Evolutionary conservation across 23 tunicate genomes (phyloP), one percentile per base, ranked within the genome.

Genomic region (Trididemnum nubilum): DNA sequence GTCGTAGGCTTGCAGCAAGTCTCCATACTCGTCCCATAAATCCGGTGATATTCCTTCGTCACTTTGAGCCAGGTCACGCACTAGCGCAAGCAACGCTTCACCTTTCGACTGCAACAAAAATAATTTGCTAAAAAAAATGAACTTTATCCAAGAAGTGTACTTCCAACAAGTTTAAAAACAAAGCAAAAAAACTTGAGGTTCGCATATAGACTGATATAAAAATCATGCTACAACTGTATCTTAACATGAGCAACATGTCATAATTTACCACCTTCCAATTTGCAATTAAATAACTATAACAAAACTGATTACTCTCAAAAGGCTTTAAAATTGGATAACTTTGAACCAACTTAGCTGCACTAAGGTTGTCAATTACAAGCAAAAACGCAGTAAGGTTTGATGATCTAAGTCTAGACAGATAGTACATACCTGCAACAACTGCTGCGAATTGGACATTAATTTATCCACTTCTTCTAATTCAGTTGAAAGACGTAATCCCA

Each of bases 1-100:
- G 80, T 93, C 98, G 37, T 87, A 88, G 0, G 90, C 89, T 30
- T 82, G 71, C 36, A 93, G 57, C 33, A 87, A 83, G 33, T 88
- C 93, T 51, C 98, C 98, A 82, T 88, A 93, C 72, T 93, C 93
- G 36, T 80, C 93, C 98, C 98, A 93, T 29, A 93, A 28, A 1
- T 84, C 93, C 24, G 93, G 89, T 35, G 89, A 58, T 0, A 93
- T 79, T 52, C 98, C 98, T 63, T 83, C 89, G 25, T 73, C 82
- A 26, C 94, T 89, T 61, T 70, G 73, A 21, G 98, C 98, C 35
- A 93, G 75, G 25, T 93, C 87, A 23, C 98, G 88, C 15, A 93
- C 93, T 51, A 89, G 61, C 18, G 63, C 28, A 24, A 92, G 35
- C 26, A 92, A 78, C 0, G 72, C 33, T 78, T 92, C 97, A 12